Evolutionary conservation across 2,113 vertebrate genomes (phyloP), one percentile per base, ranked within the genome.

Genomic region (Hucho hucho): DNA sequence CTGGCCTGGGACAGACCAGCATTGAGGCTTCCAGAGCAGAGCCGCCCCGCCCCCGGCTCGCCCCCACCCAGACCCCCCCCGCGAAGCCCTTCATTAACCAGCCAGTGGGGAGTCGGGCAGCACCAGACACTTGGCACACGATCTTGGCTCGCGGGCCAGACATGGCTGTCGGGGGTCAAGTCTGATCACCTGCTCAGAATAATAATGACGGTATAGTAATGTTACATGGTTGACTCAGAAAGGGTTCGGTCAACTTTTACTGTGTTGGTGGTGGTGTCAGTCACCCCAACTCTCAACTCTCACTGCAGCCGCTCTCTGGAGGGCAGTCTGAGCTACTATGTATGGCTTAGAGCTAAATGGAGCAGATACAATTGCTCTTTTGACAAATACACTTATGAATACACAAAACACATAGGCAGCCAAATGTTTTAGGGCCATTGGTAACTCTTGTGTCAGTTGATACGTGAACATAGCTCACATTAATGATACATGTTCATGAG

Each of bases 181-280:
- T 87, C 91, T 90, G 88, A 90, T 92, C 92, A 93, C 92, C 91
- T 93, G 91, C 88, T 87, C 82, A 84, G 92, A 91, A 93, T 92
- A 88, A 87, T 92, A 93, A 93, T 92, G 82, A 87, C 82, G 81
- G 79, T 76, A 89, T 84, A 29, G 29, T 67, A 29, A 85, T 82
- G 81, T 86, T 53, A 87, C 84, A 85, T 80, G 81, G 28, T 75
- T 82, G 77, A 24, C 61, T 75, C 81, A 81, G 81, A 83, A 43
- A 43, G 49, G 49, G 16, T 53, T 53, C 4, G 16, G 49, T 53
- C 16, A 16, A 18, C 16, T 16, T 53, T 14, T 18, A 16, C 3
- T 18, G 16, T 22, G 4, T 61, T 61, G 58, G n/a, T 53, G 53
- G 13, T 61, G 18, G 58, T 61, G n/a, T 16, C 58, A 2, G 58